phyloP scores from a whole-genome alignment of 2,888 invertebrate species.

The Lycocerus yunnanus region DNA sequence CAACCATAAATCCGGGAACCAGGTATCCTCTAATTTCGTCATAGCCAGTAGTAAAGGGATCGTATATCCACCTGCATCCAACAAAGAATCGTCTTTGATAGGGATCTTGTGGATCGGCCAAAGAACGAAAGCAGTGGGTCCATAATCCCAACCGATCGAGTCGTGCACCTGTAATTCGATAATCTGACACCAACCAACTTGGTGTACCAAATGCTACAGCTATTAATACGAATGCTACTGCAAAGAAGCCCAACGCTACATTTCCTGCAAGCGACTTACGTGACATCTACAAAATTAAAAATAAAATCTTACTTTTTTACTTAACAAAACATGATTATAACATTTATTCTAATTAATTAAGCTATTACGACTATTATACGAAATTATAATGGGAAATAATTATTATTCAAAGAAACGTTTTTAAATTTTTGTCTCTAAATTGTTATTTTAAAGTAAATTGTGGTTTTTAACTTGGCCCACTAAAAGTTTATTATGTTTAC shows the following conservation, averaged over 20 bases:
- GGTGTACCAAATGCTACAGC: conserved; percentile 91
- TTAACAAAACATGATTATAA: neutral
- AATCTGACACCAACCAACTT: conserved; percentile 93
- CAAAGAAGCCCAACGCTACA: conserved; percentile 81
- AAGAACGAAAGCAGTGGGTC: conserved; percentile 93
- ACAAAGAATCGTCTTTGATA: conserved; percentile 85
- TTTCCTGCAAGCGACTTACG: conserved; percentile 82
- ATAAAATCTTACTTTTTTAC: conserved; percentile 20
- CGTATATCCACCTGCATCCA: conserved; percentile 97
- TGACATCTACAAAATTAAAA: conserved; percentile 64
- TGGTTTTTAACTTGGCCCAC: neutral
- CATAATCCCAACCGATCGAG: conserved; percentile 89
- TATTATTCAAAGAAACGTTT: neutral
- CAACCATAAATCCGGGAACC: conserved; percentile 90
- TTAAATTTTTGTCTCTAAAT: neutral
- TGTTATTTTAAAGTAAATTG: neutral
- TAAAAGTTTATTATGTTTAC: neutral
- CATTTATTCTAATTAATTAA: neutral
- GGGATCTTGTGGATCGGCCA: conserved; percentile 81
- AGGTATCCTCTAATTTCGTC: conserved; percentile 87
- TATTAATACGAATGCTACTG: conserved; percentile 79
- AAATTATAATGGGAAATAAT: neutral
- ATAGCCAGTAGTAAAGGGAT: conserved; percentile 91
- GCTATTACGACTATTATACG: neutral
- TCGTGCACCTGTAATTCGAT: conserved; percentile 85